These are phyloP conservation scores for Pyrgilauda ruficollis DNA, from an alignment of 2,113 vertebrate genomes.

Conservation along the genomic window DNA sequence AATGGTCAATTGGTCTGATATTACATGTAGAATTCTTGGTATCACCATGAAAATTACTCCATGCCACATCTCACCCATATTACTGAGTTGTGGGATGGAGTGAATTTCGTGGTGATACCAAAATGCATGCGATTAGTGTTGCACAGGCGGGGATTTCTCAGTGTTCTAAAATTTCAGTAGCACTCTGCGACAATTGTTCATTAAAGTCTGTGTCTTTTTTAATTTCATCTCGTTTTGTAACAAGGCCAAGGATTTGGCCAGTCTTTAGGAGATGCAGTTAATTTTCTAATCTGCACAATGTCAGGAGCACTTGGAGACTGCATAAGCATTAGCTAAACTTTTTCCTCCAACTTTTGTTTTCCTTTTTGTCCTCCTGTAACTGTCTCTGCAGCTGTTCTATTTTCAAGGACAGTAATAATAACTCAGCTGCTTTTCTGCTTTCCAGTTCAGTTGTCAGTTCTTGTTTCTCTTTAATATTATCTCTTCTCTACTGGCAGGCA, in stretches of 20 bases:
- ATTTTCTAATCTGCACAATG: neutral
- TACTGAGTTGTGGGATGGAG: neutral
- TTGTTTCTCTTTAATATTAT: neutral
- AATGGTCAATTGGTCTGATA: neutral
- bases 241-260: neutral
- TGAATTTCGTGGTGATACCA: neutral
- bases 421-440: neutral
- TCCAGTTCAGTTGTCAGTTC: neutral
- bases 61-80: too few species aligned
- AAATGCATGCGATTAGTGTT: neutral
- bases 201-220: neutral
- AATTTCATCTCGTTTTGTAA: neutral
- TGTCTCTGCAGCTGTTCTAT: neutral
- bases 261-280: neutral
- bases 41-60: too few species aligned
- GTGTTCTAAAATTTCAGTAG: neutral
- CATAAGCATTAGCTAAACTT: neutral
- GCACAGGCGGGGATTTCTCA: neutral
- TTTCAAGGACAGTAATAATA: neutral
- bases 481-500: neutral
- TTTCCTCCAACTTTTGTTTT: neutral
- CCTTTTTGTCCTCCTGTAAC: neutral
- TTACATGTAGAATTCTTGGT: fast-evolving
- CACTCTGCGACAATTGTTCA: neutral
- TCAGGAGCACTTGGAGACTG: neutral